A percentile compares a stretch with the other conserved stretches of the same genome.
phyloP scores from a whole-genome alignment of 2,113 vertebrate genomes.

The Tinamus guttatus region DNA sequence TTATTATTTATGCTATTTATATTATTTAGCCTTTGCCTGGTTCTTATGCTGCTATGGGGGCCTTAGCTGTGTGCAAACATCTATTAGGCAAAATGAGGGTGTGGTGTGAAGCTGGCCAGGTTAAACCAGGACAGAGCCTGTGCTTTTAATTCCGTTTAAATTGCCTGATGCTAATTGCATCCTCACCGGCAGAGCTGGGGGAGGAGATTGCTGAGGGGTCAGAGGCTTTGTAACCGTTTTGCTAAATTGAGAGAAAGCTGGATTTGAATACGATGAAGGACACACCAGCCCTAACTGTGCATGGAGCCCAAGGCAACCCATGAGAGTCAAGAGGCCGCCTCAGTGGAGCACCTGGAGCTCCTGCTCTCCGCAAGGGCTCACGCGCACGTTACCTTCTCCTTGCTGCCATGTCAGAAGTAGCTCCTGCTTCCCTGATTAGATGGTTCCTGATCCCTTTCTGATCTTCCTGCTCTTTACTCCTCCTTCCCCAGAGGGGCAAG shows the following conservation, averaged over 20 bases:
- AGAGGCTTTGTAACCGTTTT: neutral
- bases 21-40: neutral
- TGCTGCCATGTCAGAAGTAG: neutral
- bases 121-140: neutral
- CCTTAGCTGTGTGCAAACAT: accelerated
- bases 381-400: neutral
- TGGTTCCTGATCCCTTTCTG: neutral
- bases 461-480: neutral
- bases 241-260: neutral
- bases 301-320: accelerated
- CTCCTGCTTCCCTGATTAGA: neutral
- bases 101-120: neutral
- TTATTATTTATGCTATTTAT: neutral
- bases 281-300: neutral
- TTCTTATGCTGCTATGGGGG: accelerated
- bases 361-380: neutral
- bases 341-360: accelerated
- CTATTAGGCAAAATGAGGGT: neutral
- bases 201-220: accelerated
- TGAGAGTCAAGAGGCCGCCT: accelerated
- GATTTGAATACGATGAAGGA: neutral
- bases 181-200: neutral
- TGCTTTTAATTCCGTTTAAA: neutral
- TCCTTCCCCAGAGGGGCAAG: neutral
- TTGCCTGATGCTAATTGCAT: neutral